Conservation (phyloP, 2,888 invertebrate genomes). For the Mongoloraphidia duomilia region DNA sequence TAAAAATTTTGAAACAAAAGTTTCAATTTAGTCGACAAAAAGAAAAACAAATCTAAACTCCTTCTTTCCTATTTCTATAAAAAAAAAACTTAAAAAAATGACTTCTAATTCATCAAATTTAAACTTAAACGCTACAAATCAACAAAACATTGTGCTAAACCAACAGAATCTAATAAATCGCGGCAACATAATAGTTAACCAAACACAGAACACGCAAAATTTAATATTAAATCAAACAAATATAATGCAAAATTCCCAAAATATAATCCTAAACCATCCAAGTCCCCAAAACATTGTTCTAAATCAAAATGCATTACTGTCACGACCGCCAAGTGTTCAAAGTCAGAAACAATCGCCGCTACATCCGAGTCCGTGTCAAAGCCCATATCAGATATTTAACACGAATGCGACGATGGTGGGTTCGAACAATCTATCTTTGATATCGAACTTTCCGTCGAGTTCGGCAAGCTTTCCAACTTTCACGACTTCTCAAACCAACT, state of each 20-base stretch:
- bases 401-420: conserved; percentile 32
- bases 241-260: conserved; percentile 7
- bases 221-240: conserved; percentile 7
- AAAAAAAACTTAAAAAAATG: background rate
- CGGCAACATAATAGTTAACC: conserved; percentile 6
- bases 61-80: no score
- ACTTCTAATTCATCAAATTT: conserved; percentile 5
- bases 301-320: conserved; percentile 5
- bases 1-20: no score
- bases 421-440: conserved; percentile 30
- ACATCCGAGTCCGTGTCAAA: conserved; percentile 5
- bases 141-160: conserved; percentile 6
- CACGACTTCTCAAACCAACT: background rate
- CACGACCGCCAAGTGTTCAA: conserved; percentile 2
- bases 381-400: conserved; percentile 26
- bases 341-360: conserved; percentile 5
- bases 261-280: conserved; percentile 5
- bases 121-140: conserved; percentile 5
- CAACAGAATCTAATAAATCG: conserved; percentile 7
- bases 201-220: conserved; percentile 7
- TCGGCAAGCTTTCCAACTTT: background rate
- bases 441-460: conserved; percentile 4
- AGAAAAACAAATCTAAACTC: no score
- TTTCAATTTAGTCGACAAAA: no score
- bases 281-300: conserved; percentile 6